A percentile compares a stretch with the other conserved stretches of the same genome.
Evolutionary conservation across 2,888 invertebrate species (phyloP).

Genomic region (Leptothorax acervorum): DNA sequence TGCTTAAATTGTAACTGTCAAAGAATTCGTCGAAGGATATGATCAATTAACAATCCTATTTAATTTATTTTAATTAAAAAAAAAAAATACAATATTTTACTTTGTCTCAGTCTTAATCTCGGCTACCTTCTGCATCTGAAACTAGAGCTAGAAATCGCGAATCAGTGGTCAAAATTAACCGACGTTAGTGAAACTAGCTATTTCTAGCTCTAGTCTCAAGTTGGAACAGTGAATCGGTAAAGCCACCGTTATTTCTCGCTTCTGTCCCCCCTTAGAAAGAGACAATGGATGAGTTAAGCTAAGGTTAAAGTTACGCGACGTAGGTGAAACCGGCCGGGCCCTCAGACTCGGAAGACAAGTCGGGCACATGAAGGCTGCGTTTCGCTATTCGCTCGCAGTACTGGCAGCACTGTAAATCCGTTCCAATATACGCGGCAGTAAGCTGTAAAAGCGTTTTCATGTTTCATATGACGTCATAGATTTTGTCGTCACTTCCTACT

Average conservation of each 20-base stretch:
- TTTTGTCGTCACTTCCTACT: no score
- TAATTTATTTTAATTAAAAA: background rate
- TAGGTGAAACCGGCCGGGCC: slow-evolving; percentile 41
- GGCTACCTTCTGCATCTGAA: background rate
- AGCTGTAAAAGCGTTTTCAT: no score
- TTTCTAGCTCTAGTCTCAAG: slow-evolving; percentile 31
- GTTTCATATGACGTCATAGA: no score
- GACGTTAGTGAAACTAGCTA: slow-evolving; percentile 22
- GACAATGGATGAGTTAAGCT: slow-evolving; percentile 39
- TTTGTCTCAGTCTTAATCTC: background rate
- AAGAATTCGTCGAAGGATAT: background rate
- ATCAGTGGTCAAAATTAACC: slow-evolving; percentile 32
- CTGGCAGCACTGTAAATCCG: no score
- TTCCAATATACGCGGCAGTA: no score
- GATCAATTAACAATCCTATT: background rate
- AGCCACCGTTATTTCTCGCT: background rate
- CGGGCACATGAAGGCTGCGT: slow-evolving; percentile 22
- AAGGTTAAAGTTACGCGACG: slow-evolving; percentile 51
- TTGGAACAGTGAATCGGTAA: slow-evolving; percentile 8
- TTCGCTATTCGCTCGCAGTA: no score
- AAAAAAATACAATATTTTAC: background rate
- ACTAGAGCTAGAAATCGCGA: slow-evolving; percentile 5
- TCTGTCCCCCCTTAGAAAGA: slow-evolving; percentile 5
- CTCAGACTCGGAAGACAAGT: slow-evolving; percentile 47
- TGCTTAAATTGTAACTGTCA: background rate